phyloP scores from a whole-genome alignment of 1,140 invertebrate species.

The Drosophila athabasca region DNA sequence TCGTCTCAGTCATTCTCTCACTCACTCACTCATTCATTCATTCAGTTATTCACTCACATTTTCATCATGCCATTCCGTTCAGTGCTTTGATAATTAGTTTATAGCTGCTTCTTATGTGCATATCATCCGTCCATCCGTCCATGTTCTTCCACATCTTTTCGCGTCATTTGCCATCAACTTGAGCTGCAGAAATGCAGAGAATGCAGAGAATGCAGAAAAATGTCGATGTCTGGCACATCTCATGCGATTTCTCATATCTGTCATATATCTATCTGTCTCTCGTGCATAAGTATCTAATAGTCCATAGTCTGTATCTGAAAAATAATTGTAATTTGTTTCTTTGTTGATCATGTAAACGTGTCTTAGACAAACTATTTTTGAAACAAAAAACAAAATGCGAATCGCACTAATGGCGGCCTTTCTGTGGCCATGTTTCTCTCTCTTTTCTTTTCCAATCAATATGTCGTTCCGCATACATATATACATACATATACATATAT shows the following conservation, averaged over 20 bases:
- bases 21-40: conserved; percentile 14
- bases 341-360: conserved; percentile 52
- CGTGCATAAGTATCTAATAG: conserved; percentile 52
- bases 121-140: conserved; percentile 26
- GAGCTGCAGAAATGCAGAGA: neutral
- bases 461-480: conserved; percentile 38
- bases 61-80: conserved; percentile 29
- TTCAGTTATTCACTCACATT: conserved; percentile 4
- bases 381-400: conserved; percentile 19
- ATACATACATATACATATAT: conserved; percentile 5
- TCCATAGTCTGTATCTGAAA: conserved; percentile 38
- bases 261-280: conserved; percentile 46
- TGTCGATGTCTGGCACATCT: conserved; percentile 26
- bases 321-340: conserved; percentile 34
- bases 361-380: conserved; percentile 24
- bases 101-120: conserved; percentile 50
- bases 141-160: conserved; percentile 24
- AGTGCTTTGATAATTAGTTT: conserved; percentile 40
- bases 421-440: conserved; percentile 45
- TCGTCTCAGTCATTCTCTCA: conserved; percentile 17
- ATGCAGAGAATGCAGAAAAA: conserved; percentile 19
- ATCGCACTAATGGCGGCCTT: conserved; percentile 72
- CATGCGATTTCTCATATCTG: conserved; percentile 44
- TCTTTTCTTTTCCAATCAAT: conserved; percentile 59
- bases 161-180: conserved; percentile 9